These are phyloP conservation scores for Adelphocoris suturalis DNA, from an alignment of 2,888 invertebrate genomes.

Conservation along the genomic window DNA sequence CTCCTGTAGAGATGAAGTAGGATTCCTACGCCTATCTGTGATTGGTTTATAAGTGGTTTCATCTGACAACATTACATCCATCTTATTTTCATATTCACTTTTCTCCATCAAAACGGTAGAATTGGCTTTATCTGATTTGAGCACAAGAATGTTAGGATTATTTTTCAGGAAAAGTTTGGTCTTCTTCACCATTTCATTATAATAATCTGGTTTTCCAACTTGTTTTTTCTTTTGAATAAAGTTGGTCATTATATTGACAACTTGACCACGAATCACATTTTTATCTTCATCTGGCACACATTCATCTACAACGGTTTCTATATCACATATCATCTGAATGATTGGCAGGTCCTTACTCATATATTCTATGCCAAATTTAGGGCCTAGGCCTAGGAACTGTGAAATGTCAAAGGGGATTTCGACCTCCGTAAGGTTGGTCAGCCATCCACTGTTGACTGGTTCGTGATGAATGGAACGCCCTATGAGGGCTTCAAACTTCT, in stretches of 20 bases:
- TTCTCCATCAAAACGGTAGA: constrained; percentile 11
- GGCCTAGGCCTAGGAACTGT: neutral
- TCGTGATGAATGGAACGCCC: neutral
- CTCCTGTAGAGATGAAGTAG: neutral
- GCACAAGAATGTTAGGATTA: neutral
- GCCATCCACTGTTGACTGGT: neutral
- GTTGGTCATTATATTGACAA: too few species aligned
- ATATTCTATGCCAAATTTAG: constrained; percentile 14
- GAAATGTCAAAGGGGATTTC: neutral
- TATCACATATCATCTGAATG: constrained; percentile 3
- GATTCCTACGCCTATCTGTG: constrained; percentile 17
- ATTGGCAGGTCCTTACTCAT: neutral
- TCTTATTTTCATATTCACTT: neutral
- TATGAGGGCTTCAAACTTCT: neutral
- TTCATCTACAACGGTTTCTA: neutral
- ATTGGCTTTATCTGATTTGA: constrained; percentile 1
- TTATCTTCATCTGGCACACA: neutral
- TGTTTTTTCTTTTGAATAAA: constrained; percentile 40
- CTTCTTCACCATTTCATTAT: neutral
- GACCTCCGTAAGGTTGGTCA: neutral
- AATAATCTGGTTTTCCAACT: neutral
- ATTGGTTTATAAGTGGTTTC: too few species aligned
- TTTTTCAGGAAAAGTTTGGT: constrained; percentile 8
- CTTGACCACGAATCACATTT: constrained; percentile 21
- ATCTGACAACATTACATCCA: constrained; percentile 1